Evolutionary conservation across 1,140 invertebrate species (phyloP).

Genomic region (Musca vetustissima): DNA sequence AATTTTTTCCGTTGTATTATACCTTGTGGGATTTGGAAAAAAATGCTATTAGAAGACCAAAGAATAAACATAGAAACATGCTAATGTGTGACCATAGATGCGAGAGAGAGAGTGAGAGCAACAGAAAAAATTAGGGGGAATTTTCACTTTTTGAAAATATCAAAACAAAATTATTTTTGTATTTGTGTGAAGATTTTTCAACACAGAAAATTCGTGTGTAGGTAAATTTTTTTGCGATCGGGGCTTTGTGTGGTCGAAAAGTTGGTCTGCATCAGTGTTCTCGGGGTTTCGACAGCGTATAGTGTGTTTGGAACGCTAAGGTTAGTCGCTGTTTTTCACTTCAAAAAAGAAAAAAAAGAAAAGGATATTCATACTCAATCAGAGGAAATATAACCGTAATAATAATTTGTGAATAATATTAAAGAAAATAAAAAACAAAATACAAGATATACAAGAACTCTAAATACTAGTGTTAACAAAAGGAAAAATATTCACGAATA

Average conservation of each 20-base stretch:
- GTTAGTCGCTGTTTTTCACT: conserved; percentile 45
- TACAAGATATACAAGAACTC: neutral
- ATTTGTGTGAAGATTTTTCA: conserved; percentile 36
- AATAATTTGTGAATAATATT: neutral
- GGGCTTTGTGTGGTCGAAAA: conserved; percentile 46
- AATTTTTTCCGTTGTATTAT: neutral
- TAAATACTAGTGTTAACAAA: conserved; percentile 5
- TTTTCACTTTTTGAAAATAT: neutral
- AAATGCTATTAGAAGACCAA: too few species aligned
- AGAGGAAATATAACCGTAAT: neutral
- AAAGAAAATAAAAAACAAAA: neutral
- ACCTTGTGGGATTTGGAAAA: neutral
- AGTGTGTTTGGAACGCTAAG: conserved; percentile 58
- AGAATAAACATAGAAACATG: neutral
- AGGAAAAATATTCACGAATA: neutral
- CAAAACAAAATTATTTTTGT: conserved; percentile 26
- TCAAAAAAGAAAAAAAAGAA: conserved; percentile 16
- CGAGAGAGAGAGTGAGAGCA: neutral
- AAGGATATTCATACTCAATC: conserved; percentile 16
- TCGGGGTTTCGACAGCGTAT: conserved; percentile 57
- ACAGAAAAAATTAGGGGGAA: conserved; percentile 7
- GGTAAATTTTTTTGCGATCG: conserved; percentile 11
- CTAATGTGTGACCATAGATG: neutral
- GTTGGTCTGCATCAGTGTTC: conserved; percentile 55
- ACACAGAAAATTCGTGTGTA: conserved; percentile 33